Conservation (phyloP, 2,888 invertebrate genomes). For the Pachycephus smyrnensis region DNA sequence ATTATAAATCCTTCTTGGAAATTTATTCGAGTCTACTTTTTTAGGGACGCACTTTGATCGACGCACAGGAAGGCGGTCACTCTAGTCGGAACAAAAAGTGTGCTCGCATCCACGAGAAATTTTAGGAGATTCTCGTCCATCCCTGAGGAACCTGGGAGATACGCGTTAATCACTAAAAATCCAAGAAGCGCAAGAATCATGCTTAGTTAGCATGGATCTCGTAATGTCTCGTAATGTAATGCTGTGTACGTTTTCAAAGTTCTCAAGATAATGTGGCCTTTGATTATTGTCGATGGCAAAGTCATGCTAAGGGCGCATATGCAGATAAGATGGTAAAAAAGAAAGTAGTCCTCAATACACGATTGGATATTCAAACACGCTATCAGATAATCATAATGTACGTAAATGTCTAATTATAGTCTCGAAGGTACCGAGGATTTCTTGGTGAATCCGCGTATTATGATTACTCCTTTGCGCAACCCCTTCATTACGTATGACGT, state of each 20-base stretch:
- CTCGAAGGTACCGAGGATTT: background rate
- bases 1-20: too few relatives aligned
- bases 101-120: constrained; percentile 37
- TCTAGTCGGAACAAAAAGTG: constrained; percentile 37
- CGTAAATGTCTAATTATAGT: background rate
- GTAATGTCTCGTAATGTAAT: background rate
- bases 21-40: background rate
- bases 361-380: background rate
- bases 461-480: background rate
- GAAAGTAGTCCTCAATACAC: background rate
- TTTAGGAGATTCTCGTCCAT: constrained; percentile 31
- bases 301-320: background rate
- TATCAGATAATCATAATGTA: background rate
- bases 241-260: background rate
- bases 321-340: background rate
- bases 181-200: constrained; percentile 6
- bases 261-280: background rate
- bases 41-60: constrained; percentile 29
- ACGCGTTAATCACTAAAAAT: constrained; percentile 14
- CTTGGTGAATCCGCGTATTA: background rate
- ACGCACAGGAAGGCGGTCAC: constrained; percentile 44
- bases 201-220: background rate
- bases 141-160: constrained; percentile 11
- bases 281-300: background rate
- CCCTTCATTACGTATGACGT: background rate